Percentiles rank a stretch among this genome's conserved stretches.
Conservation (phyloP, 2,888 invertebrate genomes). For the Trissoscelio sp. region DNA sequence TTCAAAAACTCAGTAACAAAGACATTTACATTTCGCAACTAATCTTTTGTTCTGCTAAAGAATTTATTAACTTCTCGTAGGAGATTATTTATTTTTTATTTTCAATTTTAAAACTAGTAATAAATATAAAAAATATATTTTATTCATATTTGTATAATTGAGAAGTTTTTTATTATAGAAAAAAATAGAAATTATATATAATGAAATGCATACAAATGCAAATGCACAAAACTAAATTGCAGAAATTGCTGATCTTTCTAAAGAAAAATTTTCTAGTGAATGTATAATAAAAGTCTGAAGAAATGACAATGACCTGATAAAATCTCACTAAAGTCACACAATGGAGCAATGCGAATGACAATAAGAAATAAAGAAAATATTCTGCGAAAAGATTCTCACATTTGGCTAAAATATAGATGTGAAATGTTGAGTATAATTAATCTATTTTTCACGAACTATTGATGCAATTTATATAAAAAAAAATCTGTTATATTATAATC, state of each 20-base stretch:
- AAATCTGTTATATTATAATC: too few species aligned
- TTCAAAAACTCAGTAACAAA: neutral
- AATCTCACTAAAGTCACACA: neutral
- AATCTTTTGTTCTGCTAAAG: neutral
- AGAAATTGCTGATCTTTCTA: neutral
- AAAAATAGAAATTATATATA: too few species aligned
- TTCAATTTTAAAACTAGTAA: neutral
- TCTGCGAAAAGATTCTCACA: neutral
- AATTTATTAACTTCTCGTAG: neutral
- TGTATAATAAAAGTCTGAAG: neutral
- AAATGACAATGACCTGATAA: constrained; percentile 30
- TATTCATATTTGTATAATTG: neutral
- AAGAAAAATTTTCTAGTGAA: neutral
- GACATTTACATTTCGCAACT: neutral
- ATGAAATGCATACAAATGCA: too few species aligned
- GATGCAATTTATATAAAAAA: too few species aligned
- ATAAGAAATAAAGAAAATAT: constrained; percentile 13
- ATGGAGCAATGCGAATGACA: neutral
- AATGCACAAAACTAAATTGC: too few species aligned
- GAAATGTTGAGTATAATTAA: too few species aligned
- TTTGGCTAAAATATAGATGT: neutral
- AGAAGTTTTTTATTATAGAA: neutral
- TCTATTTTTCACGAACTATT: too few species aligned
- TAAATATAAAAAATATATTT: neutral
- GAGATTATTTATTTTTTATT: neutral